Conservation (phyloP, 1,140 invertebrate genomes). For the Drosophila nigromelanica region DNA sequence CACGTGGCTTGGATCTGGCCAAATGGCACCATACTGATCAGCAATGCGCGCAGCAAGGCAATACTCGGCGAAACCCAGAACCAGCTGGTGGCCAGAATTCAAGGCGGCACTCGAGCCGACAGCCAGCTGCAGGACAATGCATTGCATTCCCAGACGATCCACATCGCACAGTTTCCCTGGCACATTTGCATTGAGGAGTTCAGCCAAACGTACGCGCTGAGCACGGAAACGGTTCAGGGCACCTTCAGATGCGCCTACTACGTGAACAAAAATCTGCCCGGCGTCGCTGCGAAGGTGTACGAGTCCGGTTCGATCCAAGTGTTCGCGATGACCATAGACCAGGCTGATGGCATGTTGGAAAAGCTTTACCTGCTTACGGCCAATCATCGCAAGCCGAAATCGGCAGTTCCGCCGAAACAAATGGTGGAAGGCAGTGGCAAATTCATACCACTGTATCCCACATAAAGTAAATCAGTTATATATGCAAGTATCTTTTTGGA, state of each 20-base stretch:
- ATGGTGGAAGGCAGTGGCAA: background rate
- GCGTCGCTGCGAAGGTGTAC: constrained; percentile 41
- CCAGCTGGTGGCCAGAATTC: constrained; percentile 1
- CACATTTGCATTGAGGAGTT: constrained; percentile 30
- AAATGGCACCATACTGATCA: constrained; percentile 41
- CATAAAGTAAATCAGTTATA: too few species aligned
- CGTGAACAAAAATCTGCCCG: constrained; percentile 40
- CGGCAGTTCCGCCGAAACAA: too few species aligned
- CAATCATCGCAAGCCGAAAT: constrained; percentile 32
- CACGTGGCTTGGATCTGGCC: constrained; percentile 51
- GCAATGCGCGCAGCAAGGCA: constrained; percentile 19
- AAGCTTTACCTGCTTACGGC: constrained; percentile 37
- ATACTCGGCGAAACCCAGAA: constrained; percentile 28
- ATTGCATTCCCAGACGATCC: constrained; percentile 14
- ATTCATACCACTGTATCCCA: constrained; percentile 8
- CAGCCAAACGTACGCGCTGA: background rate
- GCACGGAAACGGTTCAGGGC: background rate
- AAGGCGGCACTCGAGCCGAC: background rate
- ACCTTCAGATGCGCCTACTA: constrained; percentile 33
- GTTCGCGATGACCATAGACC: constrained; percentile 27
- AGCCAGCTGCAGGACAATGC: background rate
- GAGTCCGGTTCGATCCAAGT: constrained; percentile 42
- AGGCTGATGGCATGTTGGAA: constrained; percentile 43
- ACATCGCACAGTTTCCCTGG: constrained; percentile 38
- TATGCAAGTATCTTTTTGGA: too few species aligned